Evolutionary conservation across 2,797 vertebrate species (phyloP).

Genomic region (Brotogeris chrysoptera): DNA sequence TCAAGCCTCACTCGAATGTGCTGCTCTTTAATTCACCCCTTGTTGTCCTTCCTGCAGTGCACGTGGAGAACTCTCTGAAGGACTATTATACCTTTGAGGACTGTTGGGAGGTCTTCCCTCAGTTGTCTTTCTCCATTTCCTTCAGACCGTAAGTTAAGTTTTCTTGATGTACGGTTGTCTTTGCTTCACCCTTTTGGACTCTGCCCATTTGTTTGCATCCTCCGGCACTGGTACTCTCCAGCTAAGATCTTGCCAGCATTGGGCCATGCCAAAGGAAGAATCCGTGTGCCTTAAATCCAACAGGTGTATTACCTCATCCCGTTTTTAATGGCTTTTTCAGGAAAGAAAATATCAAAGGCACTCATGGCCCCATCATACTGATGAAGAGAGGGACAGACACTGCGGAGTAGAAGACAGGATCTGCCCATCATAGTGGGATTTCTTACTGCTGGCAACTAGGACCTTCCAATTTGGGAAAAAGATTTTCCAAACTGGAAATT

Average conservation of each 20-base stretch:
- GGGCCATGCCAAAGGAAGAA: background rate
- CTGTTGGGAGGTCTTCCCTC: background rate
- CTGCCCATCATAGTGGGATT: background rate
- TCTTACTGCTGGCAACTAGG: background rate
- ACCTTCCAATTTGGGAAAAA: background rate
- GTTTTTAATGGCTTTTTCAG: background rate
- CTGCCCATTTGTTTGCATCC: background rate
- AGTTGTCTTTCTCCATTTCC: background rate
- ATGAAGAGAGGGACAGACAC: fast-evolving
- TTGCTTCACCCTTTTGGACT: background rate
- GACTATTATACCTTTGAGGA: background rate
- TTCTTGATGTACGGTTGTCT: fast-evolving
- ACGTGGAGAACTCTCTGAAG: background rate
- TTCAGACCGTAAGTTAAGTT: background rate
- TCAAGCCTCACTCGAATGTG: background rate
- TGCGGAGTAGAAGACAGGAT: background rate
- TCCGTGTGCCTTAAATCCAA: background rate
- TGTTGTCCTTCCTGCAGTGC: background rate
- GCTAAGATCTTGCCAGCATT: fast-evolving
- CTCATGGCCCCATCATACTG: fast-evolving
- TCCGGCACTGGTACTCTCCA: background rate
- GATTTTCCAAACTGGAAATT: background rate
- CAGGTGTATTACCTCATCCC: background rate
- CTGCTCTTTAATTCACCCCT: background rate
- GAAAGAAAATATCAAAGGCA: background rate